These are phyloP conservation scores for Heliocidaris erythrogramma DNA, from an alignment of 35 echinoderm and acorn worm genomes.

Conservation along the genomic window DNA sequence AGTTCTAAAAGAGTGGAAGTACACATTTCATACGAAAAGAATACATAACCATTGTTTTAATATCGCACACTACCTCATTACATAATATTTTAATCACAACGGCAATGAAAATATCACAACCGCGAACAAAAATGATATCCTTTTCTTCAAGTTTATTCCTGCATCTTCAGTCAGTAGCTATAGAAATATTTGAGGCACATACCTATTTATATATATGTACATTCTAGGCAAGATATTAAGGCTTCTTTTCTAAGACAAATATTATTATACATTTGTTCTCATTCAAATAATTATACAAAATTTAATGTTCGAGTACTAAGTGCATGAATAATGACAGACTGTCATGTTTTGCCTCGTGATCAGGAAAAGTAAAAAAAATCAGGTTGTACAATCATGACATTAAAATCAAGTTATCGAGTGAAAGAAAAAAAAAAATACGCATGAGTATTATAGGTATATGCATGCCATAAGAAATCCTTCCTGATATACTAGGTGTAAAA, in stretches of 20 bases:
- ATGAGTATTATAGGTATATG: too few species aligned
- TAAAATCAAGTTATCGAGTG: too few species aligned
- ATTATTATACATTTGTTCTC: background rate
- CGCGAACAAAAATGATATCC: background rate
- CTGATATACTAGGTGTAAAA: too few species aligned
- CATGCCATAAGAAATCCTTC: too few species aligned
- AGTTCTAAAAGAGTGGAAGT: too few species aligned
- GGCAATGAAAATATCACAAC: background rate
- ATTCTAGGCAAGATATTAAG: conserved; percentile 11
- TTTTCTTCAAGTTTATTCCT: background rate
- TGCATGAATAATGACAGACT: too few species aligned
- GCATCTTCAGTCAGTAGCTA: background rate
- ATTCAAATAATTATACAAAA: background rate
- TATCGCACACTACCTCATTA: background rate
- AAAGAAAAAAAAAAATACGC: too few species aligned
- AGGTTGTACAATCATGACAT: too few species aligned
- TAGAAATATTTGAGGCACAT: background rate
- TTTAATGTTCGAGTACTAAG: background rate
- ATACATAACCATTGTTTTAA: too few species aligned
- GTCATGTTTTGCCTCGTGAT: too few species aligned
- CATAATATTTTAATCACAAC: background rate
- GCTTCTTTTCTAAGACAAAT: background rate
- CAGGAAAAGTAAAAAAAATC: too few species aligned
- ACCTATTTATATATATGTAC: background rate
- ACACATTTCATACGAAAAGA: too few species aligned